Percentiles rank a stretch among this genome's conserved stretches.
Evolutionary conservation across 2,888 invertebrate genomes (phyloP).

Genomic region (Ochropleura plecta): DNA sequence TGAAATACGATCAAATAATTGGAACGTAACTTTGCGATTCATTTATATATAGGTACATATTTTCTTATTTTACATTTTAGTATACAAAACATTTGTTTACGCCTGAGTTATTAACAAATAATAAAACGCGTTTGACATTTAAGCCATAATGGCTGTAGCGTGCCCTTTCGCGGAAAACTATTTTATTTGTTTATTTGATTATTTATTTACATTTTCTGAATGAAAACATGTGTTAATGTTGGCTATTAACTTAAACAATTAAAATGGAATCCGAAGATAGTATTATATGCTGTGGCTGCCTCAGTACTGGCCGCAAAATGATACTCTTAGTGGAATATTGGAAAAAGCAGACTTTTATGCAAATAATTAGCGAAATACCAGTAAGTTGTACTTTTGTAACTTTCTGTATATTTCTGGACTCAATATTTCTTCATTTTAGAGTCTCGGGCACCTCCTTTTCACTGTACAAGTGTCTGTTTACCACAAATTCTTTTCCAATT

Average conservation of each 20-base stretch:
- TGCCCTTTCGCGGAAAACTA: conserved; percentile 47
- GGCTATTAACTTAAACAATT: fast-evolving
- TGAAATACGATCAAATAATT: background rate
- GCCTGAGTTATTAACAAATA: conserved; percentile 8
- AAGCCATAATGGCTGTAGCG: conserved; percentile 42
- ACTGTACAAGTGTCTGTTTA: background rate
- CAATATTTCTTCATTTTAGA: background rate
- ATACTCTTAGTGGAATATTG: conserved; percentile 67
- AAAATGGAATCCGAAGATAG: conserved; percentile 64
- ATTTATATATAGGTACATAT: background rate
- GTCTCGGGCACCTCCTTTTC: too few relatives aligned
- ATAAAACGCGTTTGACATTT: conserved; percentile 60
- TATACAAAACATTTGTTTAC: background rate
- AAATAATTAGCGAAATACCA: conserved; percentile 77
- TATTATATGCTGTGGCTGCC: conserved; percentile 78
- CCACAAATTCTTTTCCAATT: background rate
- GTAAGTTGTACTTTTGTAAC: conserved; percentile 66
- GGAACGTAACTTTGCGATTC: background rate
- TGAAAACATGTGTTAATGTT: conserved; percentile 30
- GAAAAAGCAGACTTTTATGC: conserved; percentile 75
- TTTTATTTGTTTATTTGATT: conserved; percentile 38
- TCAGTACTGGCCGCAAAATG: conserved; percentile 78
- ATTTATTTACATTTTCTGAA: conserved; percentile 60
- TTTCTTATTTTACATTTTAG: fast-evolving
- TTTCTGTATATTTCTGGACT: background rate